Base-by-base conservation (phyloP, 30 jellyfish, hydroid and myxozoan genomes). In the Pelagia noctiluca region DNA sequence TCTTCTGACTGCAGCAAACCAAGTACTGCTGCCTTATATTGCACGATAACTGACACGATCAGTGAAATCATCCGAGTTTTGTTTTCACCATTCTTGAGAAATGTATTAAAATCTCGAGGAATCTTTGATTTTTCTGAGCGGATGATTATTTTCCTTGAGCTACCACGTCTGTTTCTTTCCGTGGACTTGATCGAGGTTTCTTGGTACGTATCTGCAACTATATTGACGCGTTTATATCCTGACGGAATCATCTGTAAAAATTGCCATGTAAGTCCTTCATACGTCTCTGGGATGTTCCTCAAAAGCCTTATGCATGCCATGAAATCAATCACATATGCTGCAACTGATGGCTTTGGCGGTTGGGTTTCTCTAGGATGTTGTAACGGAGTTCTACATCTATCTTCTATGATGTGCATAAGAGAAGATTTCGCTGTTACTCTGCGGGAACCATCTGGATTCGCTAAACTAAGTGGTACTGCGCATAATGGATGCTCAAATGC, bases 181-280 rank as follows among this genome's bases (percentile, higher is more conserved):
- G 37, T 23, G 32, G 76, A 3, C 78, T 80, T 80, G 89, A 64
- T 80, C 23, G 88, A 52, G 35, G 1, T 21, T 31, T 64, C 88
- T 10, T 74, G 88, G 63, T 63, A 80, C 1, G 89, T 64, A 63
- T 80, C 90, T 2, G 90, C 90, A 63, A 80, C 75, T 3, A 63
- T 64, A 63, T 80, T 75, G 25, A 82, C 54, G 22, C 78, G 89
- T n/a, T 48, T 32, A 82, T 82, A 82, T n/a, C 82, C 90, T 1
- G 46, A 7, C 38, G 1, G 52, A n/a, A n/a, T n/a, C n/a, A n/a
- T n/a, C n/a, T n/a, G n/a, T n/a, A n/a, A n/a, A n/a, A n/a, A n/a
- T n/a, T n/a, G 29, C 33, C 33, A 2, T 22, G 26, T 28, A 31
- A 77, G 46, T 25, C 66, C 90, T 62, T 77, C 89, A 77, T 28